These are phyloP conservation scores for Aeoliscus strigatus DNA, from an alignment of 2,797 vertebrate genomes.

Conservation along the genomic window DNA sequence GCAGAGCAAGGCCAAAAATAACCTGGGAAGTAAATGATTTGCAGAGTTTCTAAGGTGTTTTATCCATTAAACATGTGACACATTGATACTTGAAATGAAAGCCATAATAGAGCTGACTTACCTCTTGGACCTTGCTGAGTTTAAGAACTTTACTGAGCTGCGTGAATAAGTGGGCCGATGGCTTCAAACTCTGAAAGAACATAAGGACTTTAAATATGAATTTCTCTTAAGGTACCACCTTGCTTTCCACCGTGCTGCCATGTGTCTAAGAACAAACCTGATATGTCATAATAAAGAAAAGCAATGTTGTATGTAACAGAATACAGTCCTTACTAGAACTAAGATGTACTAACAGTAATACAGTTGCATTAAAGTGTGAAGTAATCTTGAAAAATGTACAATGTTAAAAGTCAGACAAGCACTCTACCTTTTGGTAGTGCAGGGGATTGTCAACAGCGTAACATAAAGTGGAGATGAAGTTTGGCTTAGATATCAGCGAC, in stretches of 20 bases:
- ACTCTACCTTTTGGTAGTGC: conserved; percentile 99
- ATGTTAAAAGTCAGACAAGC: background rate
- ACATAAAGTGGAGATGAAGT: conserved; percentile 98
- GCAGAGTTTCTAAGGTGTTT: no score
- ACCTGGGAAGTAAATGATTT: conserved; percentile 74
- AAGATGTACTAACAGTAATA: no score
- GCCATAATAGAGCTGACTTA: conserved; percentile 50
- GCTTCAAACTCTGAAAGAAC: conserved; percentile 95
- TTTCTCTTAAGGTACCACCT: no score
- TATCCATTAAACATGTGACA: no score
- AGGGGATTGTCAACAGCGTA: conserved; percentile 99
- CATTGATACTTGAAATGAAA: background rate
- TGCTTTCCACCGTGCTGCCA: no score
- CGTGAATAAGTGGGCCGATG: conserved; percentile 94
- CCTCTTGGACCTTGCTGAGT: conserved; percentile 99
- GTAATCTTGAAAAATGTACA: no score
- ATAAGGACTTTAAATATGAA: no score
- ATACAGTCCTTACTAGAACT: no score
- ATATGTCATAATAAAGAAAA: background rate
- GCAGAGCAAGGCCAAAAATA: conserved; percentile 96
- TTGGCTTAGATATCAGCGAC: conserved; percentile 98
- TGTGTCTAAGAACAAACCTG: no score
- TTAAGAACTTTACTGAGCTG: conserved; percentile 99
- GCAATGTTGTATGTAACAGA: background rate
- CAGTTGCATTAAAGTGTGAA: no score